Conservation (phyloP, 2,888 invertebrate species). For the Scrobipalpa costella region DNA sequence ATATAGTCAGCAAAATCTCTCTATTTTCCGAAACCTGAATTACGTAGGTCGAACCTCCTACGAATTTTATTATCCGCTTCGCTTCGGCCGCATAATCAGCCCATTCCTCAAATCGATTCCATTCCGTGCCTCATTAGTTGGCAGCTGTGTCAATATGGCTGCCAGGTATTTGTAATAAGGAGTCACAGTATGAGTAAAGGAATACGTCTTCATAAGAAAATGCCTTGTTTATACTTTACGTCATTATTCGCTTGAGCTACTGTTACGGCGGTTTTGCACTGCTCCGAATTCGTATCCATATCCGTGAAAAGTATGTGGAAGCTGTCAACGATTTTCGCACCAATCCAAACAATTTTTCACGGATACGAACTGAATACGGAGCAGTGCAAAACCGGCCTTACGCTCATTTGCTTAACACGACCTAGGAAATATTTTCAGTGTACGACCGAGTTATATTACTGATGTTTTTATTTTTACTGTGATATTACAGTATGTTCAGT, state of each 20-base stretch:
- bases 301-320: too few relatives aligned
- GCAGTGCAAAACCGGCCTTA: too few relatives aligned
- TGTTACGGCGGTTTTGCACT: too few relatives aligned
- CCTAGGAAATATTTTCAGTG: background rate
- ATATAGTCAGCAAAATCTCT: too few relatives aligned
- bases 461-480: background rate
- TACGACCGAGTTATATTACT: background rate
- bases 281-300: too few relatives aligned
- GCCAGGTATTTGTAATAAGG: slow-evolving; percentile 1
- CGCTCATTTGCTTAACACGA: too few relatives aligned
- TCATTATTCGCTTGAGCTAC: too few relatives aligned
- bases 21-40: background rate
- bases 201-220: too few relatives aligned
- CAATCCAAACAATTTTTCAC: too few relatives aligned
- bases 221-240: too few relatives aligned
- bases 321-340: too few relatives aligned
- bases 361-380: too few relatives aligned
- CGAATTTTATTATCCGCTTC: slow-evolving; percentile 5
- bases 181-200: background rate
- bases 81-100: slow-evolving; percentile 8
- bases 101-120: slow-evolving; percentile 6
- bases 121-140: background rate
- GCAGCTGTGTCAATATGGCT: slow-evolving; percentile 12
- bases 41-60: background rate
- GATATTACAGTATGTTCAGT: background rate